These are phyloP conservation scores for Deilephila elpenor DNA, from an alignment of 2,888 invertebrate species.

Conservation along the genomic window DNA sequence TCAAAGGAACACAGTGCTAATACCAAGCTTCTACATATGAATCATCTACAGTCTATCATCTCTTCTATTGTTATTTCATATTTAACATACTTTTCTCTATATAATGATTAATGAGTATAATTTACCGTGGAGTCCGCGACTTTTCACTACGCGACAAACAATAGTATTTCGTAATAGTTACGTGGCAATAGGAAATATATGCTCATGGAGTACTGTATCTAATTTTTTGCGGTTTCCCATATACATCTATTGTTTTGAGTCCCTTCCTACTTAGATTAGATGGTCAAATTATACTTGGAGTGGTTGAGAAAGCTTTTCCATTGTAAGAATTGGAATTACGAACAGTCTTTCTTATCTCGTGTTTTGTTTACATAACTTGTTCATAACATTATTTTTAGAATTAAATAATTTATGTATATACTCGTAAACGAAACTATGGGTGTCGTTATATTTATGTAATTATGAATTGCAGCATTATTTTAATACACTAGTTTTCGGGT, in stretches of 20 bases:
- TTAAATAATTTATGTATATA: no score
- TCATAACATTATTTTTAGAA: no score
- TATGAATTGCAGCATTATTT: no score
- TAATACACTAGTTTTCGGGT: no score
- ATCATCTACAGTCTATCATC: no score
- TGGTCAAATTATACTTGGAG: not conserved
- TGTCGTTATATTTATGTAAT: no score
- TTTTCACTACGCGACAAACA: not conserved
- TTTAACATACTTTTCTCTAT: not conserved
- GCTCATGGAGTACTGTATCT: conserved; percentile 12
- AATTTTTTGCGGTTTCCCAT: not conserved
- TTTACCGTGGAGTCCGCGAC: not conserved
- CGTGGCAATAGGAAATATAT: conserved; percentile 33
- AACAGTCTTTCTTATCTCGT: no score
- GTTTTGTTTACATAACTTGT: no score
- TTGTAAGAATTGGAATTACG: no score
- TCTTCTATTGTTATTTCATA: not conserved
- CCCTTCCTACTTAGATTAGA: not conserved
- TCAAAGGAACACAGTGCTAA: no score
- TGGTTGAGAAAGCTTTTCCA: not conserved
- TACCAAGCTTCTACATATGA: no score
- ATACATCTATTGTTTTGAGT: conserved; percentile 9
- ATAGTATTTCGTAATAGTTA: conserved; percentile 37
- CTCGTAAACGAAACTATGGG: no score
- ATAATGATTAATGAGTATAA: conserved; percentile 1